Conservation (phyloP, 2,888 invertebrate species). For the Molanna angustata region DNA sequence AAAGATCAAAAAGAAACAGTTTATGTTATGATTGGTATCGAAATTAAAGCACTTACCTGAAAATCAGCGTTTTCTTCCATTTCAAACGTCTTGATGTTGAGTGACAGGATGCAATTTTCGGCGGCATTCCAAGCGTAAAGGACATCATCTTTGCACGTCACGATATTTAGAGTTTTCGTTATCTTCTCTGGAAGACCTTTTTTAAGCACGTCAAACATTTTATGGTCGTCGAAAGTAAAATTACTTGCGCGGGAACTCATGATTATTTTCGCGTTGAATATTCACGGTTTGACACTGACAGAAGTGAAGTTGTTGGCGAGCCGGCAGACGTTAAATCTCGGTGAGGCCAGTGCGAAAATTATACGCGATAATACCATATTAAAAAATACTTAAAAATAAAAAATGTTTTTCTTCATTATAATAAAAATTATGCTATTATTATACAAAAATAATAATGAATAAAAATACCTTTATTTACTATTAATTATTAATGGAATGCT, state of each 20-base stretch:
- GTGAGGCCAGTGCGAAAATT: background rate
- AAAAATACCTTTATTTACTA: too few species aligned
- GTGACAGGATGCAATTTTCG: slow-evolving; percentile 61
- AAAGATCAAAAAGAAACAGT: too few species aligned
- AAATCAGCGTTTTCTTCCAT: slow-evolving; percentile 54
- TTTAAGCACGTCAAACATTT: slow-evolving; percentile 59
- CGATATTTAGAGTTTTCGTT: slow-evolving; percentile 60
- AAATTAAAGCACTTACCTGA: slow-evolving; percentile 62
- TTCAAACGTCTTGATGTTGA: slow-evolving; percentile 57
- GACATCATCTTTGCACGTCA: slow-evolving; percentile 64
- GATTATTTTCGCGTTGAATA: slow-evolving; percentile 28
- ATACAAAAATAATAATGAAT: too few species aligned
- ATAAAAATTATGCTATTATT: too few species aligned
- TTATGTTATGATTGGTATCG: too few species aligned
- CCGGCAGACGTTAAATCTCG: background rate
- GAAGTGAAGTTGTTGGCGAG: slow-evolving; percentile 13
- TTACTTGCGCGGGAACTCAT: slow-evolving; percentile 62
- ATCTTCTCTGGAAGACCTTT: slow-evolving; percentile 53
- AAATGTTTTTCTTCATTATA: too few species aligned
- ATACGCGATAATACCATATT: slow-evolving; percentile 8
- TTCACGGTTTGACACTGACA: slow-evolving; percentile 6
- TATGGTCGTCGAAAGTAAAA: slow-evolving; percentile 57
- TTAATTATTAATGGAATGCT: too few species aligned
- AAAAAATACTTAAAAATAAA: too few species aligned
- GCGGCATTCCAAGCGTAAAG: slow-evolving; percentile 65